Percentiles rank a stretch among this genome's conserved stretches.
phyloP scores from a whole-genome alignment of 2,797 vertebrate species.

The Tapera naevia region DNA sequence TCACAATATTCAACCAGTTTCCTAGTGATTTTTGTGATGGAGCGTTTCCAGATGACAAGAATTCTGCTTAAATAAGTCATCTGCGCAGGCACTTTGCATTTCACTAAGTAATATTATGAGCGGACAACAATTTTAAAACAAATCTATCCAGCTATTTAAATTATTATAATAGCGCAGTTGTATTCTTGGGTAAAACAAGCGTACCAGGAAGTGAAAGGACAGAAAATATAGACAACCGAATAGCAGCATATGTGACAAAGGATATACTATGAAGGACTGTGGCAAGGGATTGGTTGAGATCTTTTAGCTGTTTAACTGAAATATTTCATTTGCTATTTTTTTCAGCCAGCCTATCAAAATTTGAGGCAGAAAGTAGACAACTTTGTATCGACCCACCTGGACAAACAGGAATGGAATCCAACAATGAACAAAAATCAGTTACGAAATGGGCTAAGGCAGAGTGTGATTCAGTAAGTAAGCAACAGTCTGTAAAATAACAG shows the following conservation, averaged over 20 bases:
- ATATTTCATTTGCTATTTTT: neutral
- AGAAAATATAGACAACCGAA: neutral
- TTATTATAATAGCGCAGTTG: neutral
- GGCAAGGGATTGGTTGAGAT: neutral
- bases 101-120: neutral
- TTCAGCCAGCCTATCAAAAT: conserved; percentile 95
- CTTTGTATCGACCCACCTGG: conserved; percentile 92
- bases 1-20: neutral
- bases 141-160: neutral
- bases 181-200: neutral
- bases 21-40: neutral
- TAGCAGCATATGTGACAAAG: neutral
- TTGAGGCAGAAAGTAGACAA: conserved; percentile 97
- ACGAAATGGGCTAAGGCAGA: conserved; percentile 91
- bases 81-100: neutral
- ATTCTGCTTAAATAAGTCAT: neutral
- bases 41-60: neutral
- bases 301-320: neutral
- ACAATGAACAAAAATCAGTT: conserved; percentile 98
- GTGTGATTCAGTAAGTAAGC: conserved; percentile 91
- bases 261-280: neutral
- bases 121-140: neutral
- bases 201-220: neutral
- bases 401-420: conserved; percentile 96
- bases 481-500: neutral